Evolutionary conservation across 1,140 invertebrate species (phyloP), one percentile per base, ranked within the genome.

Genomic region (Heliothis subflexa): DNA sequence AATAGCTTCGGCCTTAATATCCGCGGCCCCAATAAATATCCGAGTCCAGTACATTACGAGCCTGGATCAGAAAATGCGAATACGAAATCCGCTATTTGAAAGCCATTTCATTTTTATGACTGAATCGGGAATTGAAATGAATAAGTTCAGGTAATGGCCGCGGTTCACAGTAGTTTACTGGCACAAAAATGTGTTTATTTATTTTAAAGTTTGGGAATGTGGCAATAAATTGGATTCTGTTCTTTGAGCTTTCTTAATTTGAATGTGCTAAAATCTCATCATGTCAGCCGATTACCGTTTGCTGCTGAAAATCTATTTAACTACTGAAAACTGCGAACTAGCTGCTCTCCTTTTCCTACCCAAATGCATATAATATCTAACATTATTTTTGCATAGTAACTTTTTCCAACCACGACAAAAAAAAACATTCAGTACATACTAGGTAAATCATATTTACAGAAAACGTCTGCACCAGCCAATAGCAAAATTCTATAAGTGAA

Each of bases 41-140:
- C 13, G 14, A 28, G 18, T 11, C 12, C 45, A 28, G 47, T 75
- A 62, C 18, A 74, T 61, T 64, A 75, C 25, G 57, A 52, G 25
- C 0, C 55, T 14, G 13, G 18, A 75, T 52, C 73, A 75, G 21
- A 64, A 64, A 49, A 75, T 75, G 57, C 49, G 57, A 62, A 72
- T 62, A 75, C 73, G 12, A 75, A 75, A 75, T 75, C 73, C 47
- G 45, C 18, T 62, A 75, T 64, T 75, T 64, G 59, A 49, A 50
- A 61, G 18, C 73, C 49, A 75, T 75, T 75, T 50, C 57, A 61
- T 52, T 61, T 75, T 75, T 75, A 75, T 52, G 73, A 62, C 47
- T 61, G 73, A 14, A 49, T 75, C 47, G 45, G 73, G 55, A 59
- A 73, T 59, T 45, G 73, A 75, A 75, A 62, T 62, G 59, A 75